These are phyloP conservation scores for Sorex araneus DNA, from an alignment of 2,113 vertebrate genomes.

Conservation along the genomic window DNA sequence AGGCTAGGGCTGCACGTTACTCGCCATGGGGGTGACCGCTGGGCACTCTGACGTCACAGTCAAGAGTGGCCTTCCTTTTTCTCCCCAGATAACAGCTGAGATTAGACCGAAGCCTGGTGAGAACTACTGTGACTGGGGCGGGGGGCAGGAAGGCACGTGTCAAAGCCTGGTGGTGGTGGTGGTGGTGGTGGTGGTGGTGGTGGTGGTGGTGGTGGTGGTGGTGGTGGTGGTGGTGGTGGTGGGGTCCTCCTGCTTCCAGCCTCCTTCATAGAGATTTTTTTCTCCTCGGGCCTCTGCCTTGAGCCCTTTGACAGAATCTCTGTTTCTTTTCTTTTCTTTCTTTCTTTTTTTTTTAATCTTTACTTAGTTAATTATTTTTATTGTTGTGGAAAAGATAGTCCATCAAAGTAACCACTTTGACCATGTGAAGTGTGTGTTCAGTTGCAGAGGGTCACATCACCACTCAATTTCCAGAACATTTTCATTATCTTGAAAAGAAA, in stretches of 20 bases:
- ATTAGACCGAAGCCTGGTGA: not conserved
- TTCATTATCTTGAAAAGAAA: not conserved
- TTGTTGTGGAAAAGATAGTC: not conserved
- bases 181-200: too few relatives aligned
- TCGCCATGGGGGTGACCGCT: not conserved
- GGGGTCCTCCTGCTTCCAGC: not conserved
- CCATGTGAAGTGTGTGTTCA: not conserved
- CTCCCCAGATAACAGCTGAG: not conserved
- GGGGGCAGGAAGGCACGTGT: not conserved
- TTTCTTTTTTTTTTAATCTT: too few relatives aligned
- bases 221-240: too few relatives aligned
- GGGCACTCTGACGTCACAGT: not conserved
- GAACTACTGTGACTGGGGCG: not conserved
- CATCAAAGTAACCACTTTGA: not conserved
- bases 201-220: too few relatives aligned
- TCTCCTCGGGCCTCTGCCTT: not conserved
- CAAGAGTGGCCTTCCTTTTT: not conserved
- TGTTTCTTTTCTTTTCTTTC: not conserved
- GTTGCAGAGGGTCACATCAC: not conserved
- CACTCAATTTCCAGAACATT: not conserved
- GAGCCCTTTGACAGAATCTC: not conserved
- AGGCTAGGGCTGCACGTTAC: not conserved
- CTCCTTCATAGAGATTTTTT: not conserved
- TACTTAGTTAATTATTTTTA: conserved; percentile 22
- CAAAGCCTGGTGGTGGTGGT: too few relatives aligned